Conservation (phyloP, 2,113 vertebrate genomes). For the Neofelis nebulosa region DNA sequence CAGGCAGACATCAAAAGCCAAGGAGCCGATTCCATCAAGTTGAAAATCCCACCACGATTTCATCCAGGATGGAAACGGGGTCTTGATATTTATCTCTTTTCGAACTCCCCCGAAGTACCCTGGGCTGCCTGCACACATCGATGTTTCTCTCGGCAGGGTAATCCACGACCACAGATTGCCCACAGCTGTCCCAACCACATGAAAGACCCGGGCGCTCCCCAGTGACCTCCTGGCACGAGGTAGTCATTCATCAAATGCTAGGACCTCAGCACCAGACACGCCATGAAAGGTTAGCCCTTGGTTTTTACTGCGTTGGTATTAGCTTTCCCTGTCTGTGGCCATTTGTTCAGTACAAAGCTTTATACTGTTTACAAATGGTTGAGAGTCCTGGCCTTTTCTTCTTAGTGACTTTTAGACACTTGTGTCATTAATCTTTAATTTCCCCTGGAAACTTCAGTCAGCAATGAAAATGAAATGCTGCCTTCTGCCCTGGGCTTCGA, state of each 20-base stretch:
- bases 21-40: background rate
- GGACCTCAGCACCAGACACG: constrained; percentile 53
- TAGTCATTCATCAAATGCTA: constrained; percentile 79
- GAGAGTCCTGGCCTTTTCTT: constrained; percentile 46
- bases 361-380: constrained; percentile 52
- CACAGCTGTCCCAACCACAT: constrained; percentile 85
- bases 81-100: background rate
- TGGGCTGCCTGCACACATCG: background rate
- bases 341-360: constrained; percentile 49
- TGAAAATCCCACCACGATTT: constrained; percentile 18
- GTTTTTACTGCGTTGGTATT: background rate
- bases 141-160: background rate
- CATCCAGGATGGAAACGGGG: background rate
- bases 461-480: constrained; percentile 41
- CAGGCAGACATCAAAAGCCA: constrained; percentile 35
- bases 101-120: background rate
- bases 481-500: background rate
- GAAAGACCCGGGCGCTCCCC: constrained; percentile 81
- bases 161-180: constrained; percentile 77
- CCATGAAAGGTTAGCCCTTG: constrained; percentile 24
- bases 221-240: constrained; percentile 78
- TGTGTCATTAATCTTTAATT: constrained; percentile 63
- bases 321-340: constrained; percentile 50
- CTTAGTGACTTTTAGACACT: constrained; percentile 41
- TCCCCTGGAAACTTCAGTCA: constrained; percentile 15